Percentiles rank a stretch among this genome's conserved stretches.
These are phyloP conservation scores for Danaus plexippus DNA, from an alignment of 1,140 invertebrate species.

Conservation along the genomic window DNA sequence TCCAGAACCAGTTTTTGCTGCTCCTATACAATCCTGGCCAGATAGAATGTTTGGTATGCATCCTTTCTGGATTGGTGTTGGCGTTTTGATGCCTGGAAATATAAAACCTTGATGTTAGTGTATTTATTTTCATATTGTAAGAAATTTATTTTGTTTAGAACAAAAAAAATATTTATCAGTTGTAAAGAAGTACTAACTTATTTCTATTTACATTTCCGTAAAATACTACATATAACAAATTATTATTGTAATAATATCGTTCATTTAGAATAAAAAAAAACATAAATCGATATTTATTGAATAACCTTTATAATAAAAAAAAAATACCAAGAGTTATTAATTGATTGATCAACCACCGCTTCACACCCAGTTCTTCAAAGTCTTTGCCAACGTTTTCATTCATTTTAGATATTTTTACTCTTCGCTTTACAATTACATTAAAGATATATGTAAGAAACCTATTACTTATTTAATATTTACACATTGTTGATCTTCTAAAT, in stretches of 20 bases:
- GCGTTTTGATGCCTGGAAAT: conserved; percentile 79
- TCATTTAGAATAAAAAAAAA: too few relatives aligned
- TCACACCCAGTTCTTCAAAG: conserved; percentile 55
- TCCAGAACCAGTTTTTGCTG: conserved; percentile 97
- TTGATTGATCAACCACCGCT: conserved; percentile 66
- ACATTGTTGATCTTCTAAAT: too few relatives aligned
- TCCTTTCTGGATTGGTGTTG: conserved; percentile 88
- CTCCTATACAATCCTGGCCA: conserved; percentile 92
- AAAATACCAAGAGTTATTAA: conserved; percentile 51
- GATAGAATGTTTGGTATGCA: conserved; percentile 86
- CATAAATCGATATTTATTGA: too few relatives aligned
- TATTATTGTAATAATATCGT: too few relatives aligned
- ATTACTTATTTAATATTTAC: conserved; percentile 1
- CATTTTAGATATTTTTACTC: conserved; percentile 29
- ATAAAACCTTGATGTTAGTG: background rate
- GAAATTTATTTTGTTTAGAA: too few relatives aligned
- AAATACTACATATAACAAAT: too few relatives aligned
- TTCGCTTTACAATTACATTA: background rate
- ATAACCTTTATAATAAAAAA: too few relatives aligned
- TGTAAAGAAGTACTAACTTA: too few relatives aligned
- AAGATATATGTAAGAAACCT: background rate
- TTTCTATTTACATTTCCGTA: too few relatives aligned
- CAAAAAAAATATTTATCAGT: too few relatives aligned
- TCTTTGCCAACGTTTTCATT: conserved; percentile 45
- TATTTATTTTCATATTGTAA: too few relatives aligned